phyloP scores from a whole-genome alignment of 53 echinoderm and acorn worm genomes.

The Hippasteria phrygiana region DNA sequence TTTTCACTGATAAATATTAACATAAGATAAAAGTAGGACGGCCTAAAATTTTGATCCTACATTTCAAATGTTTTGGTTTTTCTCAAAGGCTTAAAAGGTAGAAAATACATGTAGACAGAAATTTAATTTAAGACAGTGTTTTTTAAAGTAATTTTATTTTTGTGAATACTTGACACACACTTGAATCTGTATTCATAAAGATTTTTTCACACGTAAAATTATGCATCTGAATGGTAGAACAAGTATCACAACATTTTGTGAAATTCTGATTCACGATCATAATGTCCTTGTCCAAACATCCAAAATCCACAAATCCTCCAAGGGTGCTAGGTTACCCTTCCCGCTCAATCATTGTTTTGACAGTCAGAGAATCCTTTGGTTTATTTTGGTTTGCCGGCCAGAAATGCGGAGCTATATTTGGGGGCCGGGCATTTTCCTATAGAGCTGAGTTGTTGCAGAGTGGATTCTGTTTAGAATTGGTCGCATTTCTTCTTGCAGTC shows the following conservation, averaged over 20 bases:
- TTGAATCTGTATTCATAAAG: too few species aligned
- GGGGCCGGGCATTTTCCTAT: not conserved
- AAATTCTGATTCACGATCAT: not conserved
- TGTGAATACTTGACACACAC: too few species aligned
- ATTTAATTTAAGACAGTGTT: too few species aligned
- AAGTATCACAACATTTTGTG: not conserved
- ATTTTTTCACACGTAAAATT: too few species aligned
- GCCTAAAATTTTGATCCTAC: too few species aligned
- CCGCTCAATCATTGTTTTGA: conserved; percentile 51
- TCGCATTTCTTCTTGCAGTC: conserved; percentile 31
- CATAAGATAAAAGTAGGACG: too few species aligned
- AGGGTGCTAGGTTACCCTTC: not conserved
- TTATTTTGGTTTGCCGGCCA: conserved; percentile 20
- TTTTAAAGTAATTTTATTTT: too few species aligned
- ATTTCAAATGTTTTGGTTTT: too few species aligned
- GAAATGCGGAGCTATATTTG: conserved; percentile 39
- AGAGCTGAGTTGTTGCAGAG: not conserved
- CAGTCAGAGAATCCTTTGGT: conserved; percentile 34
- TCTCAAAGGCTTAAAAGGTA: too few species aligned
- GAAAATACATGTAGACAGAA: too few species aligned
- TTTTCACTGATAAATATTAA: too few species aligned
- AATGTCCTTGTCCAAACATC: not conserved
- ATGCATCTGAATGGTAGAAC: not conserved
- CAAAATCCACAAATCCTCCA: conserved; percentile 22
- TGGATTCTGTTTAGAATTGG: conserved; percentile 45